Conservation (phyloP, 2,113 vertebrate genomes). For the Cyphomyrus discorhynchus region DNA sequence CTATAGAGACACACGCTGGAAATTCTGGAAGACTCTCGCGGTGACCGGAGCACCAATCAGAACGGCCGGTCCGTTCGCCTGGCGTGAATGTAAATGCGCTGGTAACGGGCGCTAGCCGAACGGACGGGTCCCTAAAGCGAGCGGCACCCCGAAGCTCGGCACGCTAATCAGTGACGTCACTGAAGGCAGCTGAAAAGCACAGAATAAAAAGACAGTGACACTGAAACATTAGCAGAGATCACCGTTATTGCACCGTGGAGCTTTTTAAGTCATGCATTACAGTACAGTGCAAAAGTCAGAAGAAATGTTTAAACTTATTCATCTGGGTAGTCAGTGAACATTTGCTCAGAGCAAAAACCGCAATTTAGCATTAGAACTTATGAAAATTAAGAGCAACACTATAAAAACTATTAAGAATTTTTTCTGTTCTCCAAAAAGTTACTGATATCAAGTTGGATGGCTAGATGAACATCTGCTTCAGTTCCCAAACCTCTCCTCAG, state of each 20-base stretch:
- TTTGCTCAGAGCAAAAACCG: background rate
- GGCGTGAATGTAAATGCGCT: background rate
- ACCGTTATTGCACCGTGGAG: background rate
- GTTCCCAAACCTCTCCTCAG: background rate
- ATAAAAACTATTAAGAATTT: background rate
- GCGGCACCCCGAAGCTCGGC: background rate
- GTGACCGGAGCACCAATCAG: background rate
- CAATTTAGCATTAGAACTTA: background rate
- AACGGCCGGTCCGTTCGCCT: background rate
- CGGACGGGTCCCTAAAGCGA: background rate
- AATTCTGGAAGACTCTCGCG: background rate
- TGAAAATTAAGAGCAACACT: background rate
- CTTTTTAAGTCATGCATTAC: background rate
- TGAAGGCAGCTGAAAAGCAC: background rate
- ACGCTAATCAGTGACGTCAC: background rate
- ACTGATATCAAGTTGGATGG: background rate
- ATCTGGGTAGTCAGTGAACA: background rate
- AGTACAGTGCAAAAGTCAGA: background rate
- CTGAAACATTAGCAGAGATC: background rate
- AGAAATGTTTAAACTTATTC: background rate
- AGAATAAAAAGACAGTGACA: background rate
- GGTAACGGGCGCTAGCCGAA: background rate
- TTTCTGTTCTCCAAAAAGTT: background rate
- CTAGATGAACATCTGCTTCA: background rate
- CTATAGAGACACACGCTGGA: conserved; percentile 1